phyloP scores from a whole-genome alignment of 2,888 invertebrate species.

The Drosophila quinaria region DNA sequence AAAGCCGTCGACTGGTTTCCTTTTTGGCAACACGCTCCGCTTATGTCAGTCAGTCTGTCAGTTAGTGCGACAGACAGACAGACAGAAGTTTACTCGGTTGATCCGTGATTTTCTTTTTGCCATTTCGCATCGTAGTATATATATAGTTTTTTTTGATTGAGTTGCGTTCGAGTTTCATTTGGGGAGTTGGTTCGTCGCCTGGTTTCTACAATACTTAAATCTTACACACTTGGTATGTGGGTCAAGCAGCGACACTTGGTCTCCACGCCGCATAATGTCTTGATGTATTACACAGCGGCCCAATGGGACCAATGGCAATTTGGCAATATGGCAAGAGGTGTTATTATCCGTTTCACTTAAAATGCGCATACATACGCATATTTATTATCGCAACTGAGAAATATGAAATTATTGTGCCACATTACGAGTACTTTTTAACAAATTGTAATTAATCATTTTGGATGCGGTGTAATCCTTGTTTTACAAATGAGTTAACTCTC shows the following conservation, averaged over 20 bases:
- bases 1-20: slow-evolving; percentile 77
- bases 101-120: slow-evolving; percentile 66
- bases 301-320: slow-evolving; percentile 34
- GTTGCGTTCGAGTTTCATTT: slow-evolving; percentile 67
- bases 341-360: slow-evolving; percentile 56
- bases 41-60: slow-evolving; percentile 62
- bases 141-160: slow-evolving; percentile 40
- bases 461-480: not conserved
- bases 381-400: slow-evolving; percentile 58
- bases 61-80: slow-evolving; percentile 15
- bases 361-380: slow-evolving; percentile 28
- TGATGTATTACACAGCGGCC: slow-evolving; percentile 58
- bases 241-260: slow-evolving; percentile 74
- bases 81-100: not conserved
- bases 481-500: slow-evolving; percentile 11
- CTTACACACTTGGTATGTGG: slow-evolving; percentile 66
- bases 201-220: slow-evolving; percentile 38
- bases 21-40: slow-evolving; percentile 74
- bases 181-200: slow-evolving; percentile 54
- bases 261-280: slow-evolving; percentile 55
- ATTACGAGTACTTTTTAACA: slow-evolving; percentile 47
- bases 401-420: slow-evolving; percentile 60
- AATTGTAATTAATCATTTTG: slow-evolving; percentile 48
- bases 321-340: slow-evolving; percentile 48
- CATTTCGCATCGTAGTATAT: slow-evolving; percentile 53